Evolutionary conservation across 2,888 invertebrate species (phyloP), one percentile per base, ranked within the genome.

Genomic region (Trypoxylon attenuatum): DNA sequence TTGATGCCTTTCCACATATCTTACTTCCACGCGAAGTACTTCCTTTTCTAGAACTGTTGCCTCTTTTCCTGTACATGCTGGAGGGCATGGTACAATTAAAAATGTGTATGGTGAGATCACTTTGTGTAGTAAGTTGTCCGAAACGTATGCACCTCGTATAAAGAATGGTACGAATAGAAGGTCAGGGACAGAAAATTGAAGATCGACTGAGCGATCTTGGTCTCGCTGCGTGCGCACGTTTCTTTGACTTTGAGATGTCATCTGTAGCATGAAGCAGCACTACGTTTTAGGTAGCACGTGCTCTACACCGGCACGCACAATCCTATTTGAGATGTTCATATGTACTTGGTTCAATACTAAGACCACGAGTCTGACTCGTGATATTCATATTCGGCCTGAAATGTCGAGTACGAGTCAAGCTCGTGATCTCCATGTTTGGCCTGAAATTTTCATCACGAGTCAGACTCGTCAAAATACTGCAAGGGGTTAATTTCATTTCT

Each of bases 81-180:
- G 42, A 51, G 33, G 50, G 58, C 15, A 51, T 58, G 50, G 13
- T 22, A 42, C 19, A 58, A 51, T 58, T 55, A 55, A 49, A 33
- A 56, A 50, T 45, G 46, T 13, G 21, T 45, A 59, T 23, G 52
- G 27, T 45, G 8, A 60, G 15, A 33, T 38, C 23, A 41, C 39
- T 60, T 43, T 60, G 29, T 60, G 39, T 2, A 53, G 53, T 21
- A 54, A 39, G 43, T 38, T 60, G 53, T 60, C 47, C 27, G 54
- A 60, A 60, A 53, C 47, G 53, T 54, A 33, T 54, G 54, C 39
- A 50, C 54, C 61, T 61, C 55, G 41, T 49, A 49, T 55, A 54
- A 54, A 41, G 49, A 55, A 49, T 60, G 53, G 29, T 54, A 60
- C 8, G n/a, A n/a, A n/a, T n/a, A n/a, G n/a, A n/a, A n/a, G n/a